Evolutionary conservation across 2,113 vertebrate species (phyloP).

Genomic region (Petromus typicus): DNA sequence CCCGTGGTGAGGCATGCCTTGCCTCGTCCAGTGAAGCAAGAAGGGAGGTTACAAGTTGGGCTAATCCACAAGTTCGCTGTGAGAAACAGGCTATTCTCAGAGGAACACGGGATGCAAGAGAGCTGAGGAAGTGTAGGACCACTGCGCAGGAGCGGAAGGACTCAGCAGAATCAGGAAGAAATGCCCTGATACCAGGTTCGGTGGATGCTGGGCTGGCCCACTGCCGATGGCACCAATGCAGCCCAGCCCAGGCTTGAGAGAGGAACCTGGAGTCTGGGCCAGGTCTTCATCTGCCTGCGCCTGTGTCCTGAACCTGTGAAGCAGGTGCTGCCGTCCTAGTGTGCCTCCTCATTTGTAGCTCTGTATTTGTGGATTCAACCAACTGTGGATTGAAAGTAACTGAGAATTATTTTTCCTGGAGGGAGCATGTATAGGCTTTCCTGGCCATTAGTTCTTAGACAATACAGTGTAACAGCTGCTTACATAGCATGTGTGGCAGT

Average conservation of each 20-base stretch:
- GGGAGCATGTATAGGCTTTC: not conserved
- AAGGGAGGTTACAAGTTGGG: rapidly evolving
- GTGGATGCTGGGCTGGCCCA: rapidly evolving
- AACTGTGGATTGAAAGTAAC: not conserved
- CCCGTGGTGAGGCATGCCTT: no score
- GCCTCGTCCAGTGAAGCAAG: not conserved
- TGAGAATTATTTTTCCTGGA: not conserved
- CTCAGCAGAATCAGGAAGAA: not conserved
- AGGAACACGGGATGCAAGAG: not conserved
- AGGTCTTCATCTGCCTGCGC: conserved; percentile 7
- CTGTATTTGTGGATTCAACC: not conserved
- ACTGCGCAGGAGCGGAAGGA: rapidly evolving
- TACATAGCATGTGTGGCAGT: not conserved
- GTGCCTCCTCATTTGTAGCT: not conserved
- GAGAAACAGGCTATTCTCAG: not conserved
- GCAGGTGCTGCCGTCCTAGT: not conserved
- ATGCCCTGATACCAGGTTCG: not conserved
- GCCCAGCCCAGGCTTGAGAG: not conserved
- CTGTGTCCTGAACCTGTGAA: not conserved
- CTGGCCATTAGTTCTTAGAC: not conserved
- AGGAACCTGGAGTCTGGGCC: conserved; percentile 44
- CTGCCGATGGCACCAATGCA: rapidly evolving
- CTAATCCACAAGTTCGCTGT: not conserved
- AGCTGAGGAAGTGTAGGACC: rapidly evolving
- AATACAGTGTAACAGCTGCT: not conserved